phyloP scores from a whole-genome alignment of 2,888 invertebrate genomes.

The Lamproptera curius region DNA sequence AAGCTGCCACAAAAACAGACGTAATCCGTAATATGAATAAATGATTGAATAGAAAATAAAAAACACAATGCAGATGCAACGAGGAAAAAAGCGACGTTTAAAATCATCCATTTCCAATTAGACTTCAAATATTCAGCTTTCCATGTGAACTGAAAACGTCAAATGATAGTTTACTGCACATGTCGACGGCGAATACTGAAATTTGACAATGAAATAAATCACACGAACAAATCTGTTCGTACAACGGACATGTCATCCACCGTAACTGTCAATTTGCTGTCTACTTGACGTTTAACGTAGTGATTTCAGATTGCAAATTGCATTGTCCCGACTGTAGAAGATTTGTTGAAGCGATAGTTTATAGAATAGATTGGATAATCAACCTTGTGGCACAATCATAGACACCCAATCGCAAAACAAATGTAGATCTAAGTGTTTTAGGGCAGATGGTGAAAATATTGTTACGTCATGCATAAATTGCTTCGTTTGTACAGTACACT shows the following conservation, averaged over 20 bases:
- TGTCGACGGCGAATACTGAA: background rate
- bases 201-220: slow-evolving; percentile 16
- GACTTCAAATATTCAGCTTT: no score
- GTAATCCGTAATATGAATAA: background rate
- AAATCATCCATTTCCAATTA: slow-evolving; percentile 15
- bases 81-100: background rate
- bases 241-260: slow-evolving; percentile 6
- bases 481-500: slow-evolving; percentile 3
- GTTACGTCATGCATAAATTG: slow-evolving; percentile 9
- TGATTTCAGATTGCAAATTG: slow-evolving; percentile 13
- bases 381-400: slow-evolving; percentile 8
- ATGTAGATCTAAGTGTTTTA: slow-evolving; percentile 9
- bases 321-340: slow-evolving; percentile 10
- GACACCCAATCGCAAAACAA: slow-evolving; percentile 8
- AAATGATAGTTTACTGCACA: slow-evolving; percentile 12
- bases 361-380: slow-evolving; percentile 18
- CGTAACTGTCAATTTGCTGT: slow-evolving; percentile 18
- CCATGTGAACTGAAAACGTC: background rate
- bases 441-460: slow-evolving; percentile 17
- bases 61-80: background rate
- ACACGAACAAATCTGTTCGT: background rate
- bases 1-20: background rate
- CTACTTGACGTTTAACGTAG: slow-evolving; percentile 4
- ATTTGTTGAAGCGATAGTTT: slow-evolving; percentile 23
- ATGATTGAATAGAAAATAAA: background rate